Evolutionary conservation across 2,113 vertebrate species (phyloP), one percentile per base, ranked within the genome.

Genomic region (Centropus unirufus): DNA sequence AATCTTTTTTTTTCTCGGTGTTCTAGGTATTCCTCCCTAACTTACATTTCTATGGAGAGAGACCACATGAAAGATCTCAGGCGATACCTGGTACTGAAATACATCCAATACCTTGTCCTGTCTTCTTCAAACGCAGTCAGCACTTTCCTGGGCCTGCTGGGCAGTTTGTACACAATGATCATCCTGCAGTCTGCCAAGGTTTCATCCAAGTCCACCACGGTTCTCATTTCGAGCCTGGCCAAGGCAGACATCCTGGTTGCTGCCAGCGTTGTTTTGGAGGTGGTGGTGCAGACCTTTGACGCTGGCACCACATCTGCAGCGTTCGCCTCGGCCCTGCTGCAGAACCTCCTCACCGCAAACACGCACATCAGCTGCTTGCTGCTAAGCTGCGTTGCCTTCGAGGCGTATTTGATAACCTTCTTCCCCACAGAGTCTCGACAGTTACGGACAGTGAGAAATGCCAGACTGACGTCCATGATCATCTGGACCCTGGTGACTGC

Each of bases 191-290:
- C 98, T 42, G 94, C 97, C 61, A 96, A 75, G 40, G 95, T 98
- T 77, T 98, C 98, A 3, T 98, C 93, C 93, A 99, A 98, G 84
- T 97, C 97, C 80, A 98, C 98, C 12, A 57, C 82, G 0, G 98
- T 98, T 54, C 89, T 98, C 78, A 98, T 99, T 66, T 86, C 94
- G 2, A 98, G 98, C 88, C 97, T 98, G 69, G 98, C 98, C 6
- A 90, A 95, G 67, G 95, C 98, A 8, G 98, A 98, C 64, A 4
- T 87, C 90, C 90, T 97, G 81, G 89, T 97, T 95, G 89, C 42
- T 8, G 8, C 90, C 21, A 82, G 67, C 20, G 1, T 94, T 5
- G 19, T 74, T 62, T 80, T 24, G 6, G 52, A 81, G 2, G 4
- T 22, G 44, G 8, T 23, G 16, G 5, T 8, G 12, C 10, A 69